These are phyloP conservation scores for Cheilosia soror DNA, from an alignment of 2,888 invertebrate genomes.

Conservation along the genomic window DNA sequence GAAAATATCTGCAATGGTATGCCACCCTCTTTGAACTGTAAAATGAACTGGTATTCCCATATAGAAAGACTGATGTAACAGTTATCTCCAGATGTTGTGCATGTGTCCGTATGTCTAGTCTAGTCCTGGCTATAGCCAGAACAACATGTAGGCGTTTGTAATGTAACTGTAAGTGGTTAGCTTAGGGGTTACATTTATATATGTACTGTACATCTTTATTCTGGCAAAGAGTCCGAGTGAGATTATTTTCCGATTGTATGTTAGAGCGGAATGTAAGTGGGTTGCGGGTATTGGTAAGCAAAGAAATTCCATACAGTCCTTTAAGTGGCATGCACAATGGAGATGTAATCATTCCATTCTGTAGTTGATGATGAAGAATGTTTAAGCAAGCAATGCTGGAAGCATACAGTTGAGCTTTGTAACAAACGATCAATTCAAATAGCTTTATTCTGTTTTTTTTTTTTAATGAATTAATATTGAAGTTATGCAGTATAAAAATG, in stretches of 20 bases:
- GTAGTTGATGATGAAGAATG: conserved; percentile 36
- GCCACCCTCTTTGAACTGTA: conserved; percentile 50
- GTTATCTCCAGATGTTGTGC: conserved; percentile 42
- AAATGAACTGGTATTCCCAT: conserved; percentile 65
- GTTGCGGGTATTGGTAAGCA: conserved; percentile 28
- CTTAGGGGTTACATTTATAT: conserved; percentile 52
- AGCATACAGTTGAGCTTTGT: neutral
- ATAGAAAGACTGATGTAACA: conserved; percentile 19
- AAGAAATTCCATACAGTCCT: conserved; percentile 52
- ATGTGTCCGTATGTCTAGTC: neutral
- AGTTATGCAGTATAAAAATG: too few species aligned
- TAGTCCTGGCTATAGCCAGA: neutral
- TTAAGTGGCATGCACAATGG: conserved; percentile 34
- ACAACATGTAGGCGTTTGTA: conserved; percentile 43
- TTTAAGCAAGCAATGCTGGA: conserved; percentile 1
- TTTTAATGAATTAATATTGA: too few species aligned
- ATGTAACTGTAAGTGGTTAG: conserved; percentile 56
- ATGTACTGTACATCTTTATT: conserved; percentile 23
- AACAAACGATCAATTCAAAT: conserved; percentile 4
- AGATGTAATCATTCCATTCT: conserved; percentile 36
- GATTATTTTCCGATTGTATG: conserved; percentile 60
- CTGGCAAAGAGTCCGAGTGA: conserved; percentile 37
- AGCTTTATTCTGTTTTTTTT: too few species aligned
- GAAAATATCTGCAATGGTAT: conserved; percentile 36
- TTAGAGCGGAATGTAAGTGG: conserved; percentile 30